Conservation (phyloP, 2,113 vertebrate genomes). For the Dicrurus megarhynchus region DNA sequence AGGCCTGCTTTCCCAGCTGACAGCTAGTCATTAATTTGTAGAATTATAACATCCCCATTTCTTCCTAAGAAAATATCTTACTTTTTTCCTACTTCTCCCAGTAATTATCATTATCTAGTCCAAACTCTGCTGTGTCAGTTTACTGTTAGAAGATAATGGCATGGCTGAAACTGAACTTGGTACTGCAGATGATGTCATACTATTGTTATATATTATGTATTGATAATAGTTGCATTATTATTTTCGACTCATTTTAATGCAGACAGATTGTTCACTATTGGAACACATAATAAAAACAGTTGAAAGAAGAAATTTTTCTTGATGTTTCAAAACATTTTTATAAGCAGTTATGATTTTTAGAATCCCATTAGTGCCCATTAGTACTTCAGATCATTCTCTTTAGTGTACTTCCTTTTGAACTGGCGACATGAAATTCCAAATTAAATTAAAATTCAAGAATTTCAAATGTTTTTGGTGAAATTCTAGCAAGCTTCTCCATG, state of each 20-base stretch:
- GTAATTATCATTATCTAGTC: not conserved
- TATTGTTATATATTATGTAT: not conserved
- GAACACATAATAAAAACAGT: not conserved
- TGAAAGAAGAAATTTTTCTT: not conserved
- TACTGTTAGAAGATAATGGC: not conserved
- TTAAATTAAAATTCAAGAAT: not conserved
- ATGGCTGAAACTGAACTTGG: not conserved
- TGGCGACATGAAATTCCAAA: not conserved
- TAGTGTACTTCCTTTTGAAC: not conserved
- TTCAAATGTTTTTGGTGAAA: not conserved
- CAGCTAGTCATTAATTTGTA: not conserved
- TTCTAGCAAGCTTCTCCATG: not conserved
- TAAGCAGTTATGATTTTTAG: not conserved
- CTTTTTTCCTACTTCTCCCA: not conserved
- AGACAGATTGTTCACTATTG: not conserved
- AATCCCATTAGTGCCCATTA: not conserved
- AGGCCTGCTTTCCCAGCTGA: not conserved
- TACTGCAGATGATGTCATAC: not conserved
- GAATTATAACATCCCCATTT: not conserved
- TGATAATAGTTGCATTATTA: not conserved
- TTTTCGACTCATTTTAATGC: not conserved
- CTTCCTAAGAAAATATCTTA: not conserved
- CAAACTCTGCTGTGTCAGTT: not conserved
- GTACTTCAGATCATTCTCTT: not conserved
- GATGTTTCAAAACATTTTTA: not conserved